These are phyloP conservation scores for Cryptoblepharus egeriae DNA, from an alignment of 2,797 vertebrate genomes.

Conservation along the genomic window DNA sequence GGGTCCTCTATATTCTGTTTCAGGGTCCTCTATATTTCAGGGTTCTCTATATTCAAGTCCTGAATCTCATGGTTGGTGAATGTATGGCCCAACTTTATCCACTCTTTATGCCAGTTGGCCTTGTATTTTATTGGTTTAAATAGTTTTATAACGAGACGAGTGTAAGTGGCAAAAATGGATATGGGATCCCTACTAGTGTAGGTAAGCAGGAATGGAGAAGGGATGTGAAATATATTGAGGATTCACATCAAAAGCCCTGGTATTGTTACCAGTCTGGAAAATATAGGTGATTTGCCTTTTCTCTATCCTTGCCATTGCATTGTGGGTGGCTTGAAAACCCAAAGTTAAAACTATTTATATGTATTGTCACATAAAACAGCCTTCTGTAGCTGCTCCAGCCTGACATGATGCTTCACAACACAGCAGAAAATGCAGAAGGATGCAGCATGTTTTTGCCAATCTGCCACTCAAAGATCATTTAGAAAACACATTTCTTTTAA, in stretches of 20 bases:
- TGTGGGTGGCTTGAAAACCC: conserved; percentile 36
- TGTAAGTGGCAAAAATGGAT: too few relatives aligned
- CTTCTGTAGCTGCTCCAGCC: conserved; percentile 55
- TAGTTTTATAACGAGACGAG: too few relatives aligned
- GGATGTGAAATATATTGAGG: conserved; percentile 46
- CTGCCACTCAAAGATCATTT: conserved; percentile 49
- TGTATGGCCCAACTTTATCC: too few relatives aligned
- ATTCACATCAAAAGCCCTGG: conserved; percentile 62
- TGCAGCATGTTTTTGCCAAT: conserved; percentile 50
- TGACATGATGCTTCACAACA: conserved; percentile 50
- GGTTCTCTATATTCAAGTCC: too few relatives aligned
- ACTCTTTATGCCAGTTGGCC: too few relatives aligned
- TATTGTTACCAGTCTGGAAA: conserved; percentile 52
- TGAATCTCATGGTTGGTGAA: not conserved
- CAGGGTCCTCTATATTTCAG: too few relatives aligned
- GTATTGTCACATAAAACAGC: conserved; percentile 59
- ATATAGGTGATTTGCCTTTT: conserved; percentile 47
- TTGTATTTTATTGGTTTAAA: too few relatives aligned
- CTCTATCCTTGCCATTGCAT: conserved; percentile 48
- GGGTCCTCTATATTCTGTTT: too few relatives aligned
- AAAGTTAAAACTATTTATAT: conserved; percentile 57
- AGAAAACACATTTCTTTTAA: conserved; percentile 42
- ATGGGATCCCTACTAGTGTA: too few relatives aligned
- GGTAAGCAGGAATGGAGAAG: conserved; percentile 5
- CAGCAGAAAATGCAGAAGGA: conserved; percentile 54